phyloP scores from a whole-genome alignment of 2,888 invertebrate species.

The Lasioglossum marginatum region DNA sequence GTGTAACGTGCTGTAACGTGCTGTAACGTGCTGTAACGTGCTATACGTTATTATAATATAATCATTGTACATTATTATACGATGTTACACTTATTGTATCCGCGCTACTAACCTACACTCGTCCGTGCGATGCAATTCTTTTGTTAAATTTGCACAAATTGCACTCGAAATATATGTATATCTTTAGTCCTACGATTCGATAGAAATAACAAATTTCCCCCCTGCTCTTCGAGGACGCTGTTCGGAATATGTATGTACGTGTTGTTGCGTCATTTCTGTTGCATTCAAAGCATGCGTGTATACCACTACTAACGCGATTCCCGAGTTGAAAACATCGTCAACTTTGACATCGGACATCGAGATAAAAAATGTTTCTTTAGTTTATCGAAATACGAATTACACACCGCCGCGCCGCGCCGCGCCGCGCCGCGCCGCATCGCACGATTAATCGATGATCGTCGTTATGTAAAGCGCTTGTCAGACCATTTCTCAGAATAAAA shows the following conservation, averaged over 20 bases:
- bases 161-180: background rate
- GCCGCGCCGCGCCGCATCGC: background rate
- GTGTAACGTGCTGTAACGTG: background rate
- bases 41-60: background rate
- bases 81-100: background rate
- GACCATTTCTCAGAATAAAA: constrained; percentile 14
- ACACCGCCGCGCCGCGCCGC: background rate
- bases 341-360: constrained; percentile 21
- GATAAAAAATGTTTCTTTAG: constrained; percentile 12
- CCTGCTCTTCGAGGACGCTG: background rate
- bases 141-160: background rate
- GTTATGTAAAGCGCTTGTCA: background rate
- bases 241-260: background rate
- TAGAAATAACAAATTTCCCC: background rate
- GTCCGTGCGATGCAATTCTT: background rate
- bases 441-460: constrained; percentile 1
- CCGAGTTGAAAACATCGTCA: constrained; percentile 9
- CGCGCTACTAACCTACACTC: background rate
- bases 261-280: constrained; percentile 5
- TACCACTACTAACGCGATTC: background rate
- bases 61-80: background rate
- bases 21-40: background rate
- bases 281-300: background rate
- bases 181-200: background rate
- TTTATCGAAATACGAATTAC: constrained; percentile 4